These are phyloP conservation scores for Gymnoscelis rufifasciata DNA, from an alignment of 2,888 invertebrate genomes.

Conservation along the genomic window DNA sequence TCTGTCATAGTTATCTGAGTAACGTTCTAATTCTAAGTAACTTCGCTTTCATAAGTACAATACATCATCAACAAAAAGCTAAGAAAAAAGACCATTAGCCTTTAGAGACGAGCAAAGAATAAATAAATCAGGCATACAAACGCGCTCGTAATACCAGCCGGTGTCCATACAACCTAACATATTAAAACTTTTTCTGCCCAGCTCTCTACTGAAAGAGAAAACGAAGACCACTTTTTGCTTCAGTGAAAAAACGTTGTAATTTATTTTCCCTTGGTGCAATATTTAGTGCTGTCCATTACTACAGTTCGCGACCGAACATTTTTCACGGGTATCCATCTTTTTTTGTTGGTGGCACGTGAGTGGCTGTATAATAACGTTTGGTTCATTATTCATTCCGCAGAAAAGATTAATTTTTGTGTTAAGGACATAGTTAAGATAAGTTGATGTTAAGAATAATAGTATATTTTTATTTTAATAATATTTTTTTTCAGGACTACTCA, in stretches of 20 bases:
- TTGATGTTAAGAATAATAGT: no score
- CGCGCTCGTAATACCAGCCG: conserved; percentile 15
- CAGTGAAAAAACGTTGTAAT: conserved; percentile 74
- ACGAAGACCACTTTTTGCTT: conserved; percentile 71
- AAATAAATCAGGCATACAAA: conserved; percentile 18
- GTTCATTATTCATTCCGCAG: conserved; percentile 52
- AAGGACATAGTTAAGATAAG: no score
- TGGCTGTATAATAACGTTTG: conserved; percentile 71
- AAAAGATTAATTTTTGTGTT: not conserved
- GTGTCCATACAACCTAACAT: conserved; percentile 48
- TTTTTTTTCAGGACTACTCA: no score
- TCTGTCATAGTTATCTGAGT: no score
- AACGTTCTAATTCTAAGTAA: no score
- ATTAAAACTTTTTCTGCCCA: conserved; percentile 66
- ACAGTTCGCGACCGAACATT: conserved; percentile 77
- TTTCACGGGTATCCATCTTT: conserved; percentile 75
- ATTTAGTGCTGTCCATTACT: conserved; percentile 79
- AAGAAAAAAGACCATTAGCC: conserved; percentile 1
- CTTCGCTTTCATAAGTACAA: not conserved
- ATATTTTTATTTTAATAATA: no score
- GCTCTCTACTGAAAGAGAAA: conserved; percentile 61
- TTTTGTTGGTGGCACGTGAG: conserved; percentile 59
- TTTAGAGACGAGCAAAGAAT: not conserved
- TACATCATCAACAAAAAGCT: conserved; percentile 22
- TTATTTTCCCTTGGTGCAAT: conserved; percentile 77